Evolutionary conservation across 1,140 invertebrate species (phyloP).

Genomic region (Heliconius eleuchia): DNA sequence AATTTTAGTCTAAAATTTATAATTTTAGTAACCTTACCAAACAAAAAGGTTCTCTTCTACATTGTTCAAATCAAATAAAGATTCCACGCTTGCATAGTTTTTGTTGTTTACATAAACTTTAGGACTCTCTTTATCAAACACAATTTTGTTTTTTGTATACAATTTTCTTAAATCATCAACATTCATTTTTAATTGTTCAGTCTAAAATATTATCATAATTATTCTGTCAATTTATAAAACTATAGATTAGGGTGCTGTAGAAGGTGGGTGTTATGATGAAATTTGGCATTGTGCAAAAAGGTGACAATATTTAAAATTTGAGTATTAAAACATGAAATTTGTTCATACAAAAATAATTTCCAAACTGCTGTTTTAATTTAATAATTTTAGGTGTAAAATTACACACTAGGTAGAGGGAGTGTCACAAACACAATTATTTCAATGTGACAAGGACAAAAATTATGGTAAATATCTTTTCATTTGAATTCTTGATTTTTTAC

Average conservation of each 20-base stretch:
- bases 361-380: too few relatives aligned
- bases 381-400: too few relatives aligned
- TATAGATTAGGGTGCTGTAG: too few relatives aligned
- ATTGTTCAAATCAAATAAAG: slow-evolving; percentile 49
- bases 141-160: slow-evolving; percentile 53
- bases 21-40: slow-evolving; percentile 47
- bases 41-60: slow-evolving; percentile 54
- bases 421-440: too few relatives aligned
- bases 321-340: neutral
- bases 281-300: too few relatives aligned
- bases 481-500: neutral
- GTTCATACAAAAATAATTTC: too few relatives aligned
- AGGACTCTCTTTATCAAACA: slow-evolving; percentile 81
- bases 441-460: too few relatives aligned
- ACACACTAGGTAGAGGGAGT: too few relatives aligned
- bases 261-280: too few relatives aligned
- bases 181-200: slow-evolving; percentile 54
- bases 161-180: slow-evolving; percentile 51
- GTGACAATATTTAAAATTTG: neutral
- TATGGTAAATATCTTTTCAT: too few relatives aligned
- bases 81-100: slow-evolving; percentile 52
- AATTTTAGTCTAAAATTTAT: too few relatives aligned
- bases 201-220: slow-evolving; percentile 51
- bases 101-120: slow-evolving; percentile 81
- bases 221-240: too few relatives aligned